Conservation (phyloP, 37 sponge, comb jelly and placozoan genomes). For the Theonella swinhoei region DNA sequence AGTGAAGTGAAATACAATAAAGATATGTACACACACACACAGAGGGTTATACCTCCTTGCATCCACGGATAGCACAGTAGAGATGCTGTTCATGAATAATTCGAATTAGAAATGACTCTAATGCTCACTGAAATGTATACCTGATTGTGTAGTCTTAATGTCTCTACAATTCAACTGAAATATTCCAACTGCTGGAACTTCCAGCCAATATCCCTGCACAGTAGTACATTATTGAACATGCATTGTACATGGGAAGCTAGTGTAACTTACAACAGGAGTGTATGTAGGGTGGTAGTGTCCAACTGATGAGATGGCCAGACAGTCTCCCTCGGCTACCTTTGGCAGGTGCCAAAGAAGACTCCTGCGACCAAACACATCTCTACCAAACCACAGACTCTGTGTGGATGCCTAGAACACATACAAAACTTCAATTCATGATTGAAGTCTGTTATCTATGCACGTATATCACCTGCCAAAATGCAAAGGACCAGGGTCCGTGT, state of each 20-base stretch:
- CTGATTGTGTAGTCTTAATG: background rate
- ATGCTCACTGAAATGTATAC: background rate
- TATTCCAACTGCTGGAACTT: conserved; percentile 76
- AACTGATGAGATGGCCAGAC: conserved; percentile 77
- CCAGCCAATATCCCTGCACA: conserved; percentile 68
- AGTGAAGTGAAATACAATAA: background rate
- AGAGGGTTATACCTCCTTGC: conserved; percentile 56
- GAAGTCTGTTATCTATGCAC: background rate
- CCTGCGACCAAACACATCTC: conserved; percentile 95
- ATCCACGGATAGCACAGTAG: conserved; percentile 75
- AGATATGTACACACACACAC: background rate
- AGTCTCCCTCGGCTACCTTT: conserved; percentile 1
- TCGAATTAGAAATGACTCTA: no score
- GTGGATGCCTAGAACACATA: conserved; percentile 20
- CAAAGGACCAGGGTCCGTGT: conserved; percentile 91
- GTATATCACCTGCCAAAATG: conserved; percentile 77
- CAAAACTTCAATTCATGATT: background rate
- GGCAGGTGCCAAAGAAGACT: conserved; percentile 89
- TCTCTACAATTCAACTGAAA: conserved; percentile 20
- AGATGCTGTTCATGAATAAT: conserved; percentile 6
- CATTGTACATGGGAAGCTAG: no score
- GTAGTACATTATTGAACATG: background rate
- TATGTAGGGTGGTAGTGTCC: conserved; percentile 17
- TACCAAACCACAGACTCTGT: conserved; percentile 90
- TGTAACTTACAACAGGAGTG: conserved; percentile 32